Percentiles rank a stretch among this genome's conserved stretches.
phyloP scores from a whole-genome alignment of 2,113 vertebrate genomes.

The Oreochromis spilurus region DNA sequence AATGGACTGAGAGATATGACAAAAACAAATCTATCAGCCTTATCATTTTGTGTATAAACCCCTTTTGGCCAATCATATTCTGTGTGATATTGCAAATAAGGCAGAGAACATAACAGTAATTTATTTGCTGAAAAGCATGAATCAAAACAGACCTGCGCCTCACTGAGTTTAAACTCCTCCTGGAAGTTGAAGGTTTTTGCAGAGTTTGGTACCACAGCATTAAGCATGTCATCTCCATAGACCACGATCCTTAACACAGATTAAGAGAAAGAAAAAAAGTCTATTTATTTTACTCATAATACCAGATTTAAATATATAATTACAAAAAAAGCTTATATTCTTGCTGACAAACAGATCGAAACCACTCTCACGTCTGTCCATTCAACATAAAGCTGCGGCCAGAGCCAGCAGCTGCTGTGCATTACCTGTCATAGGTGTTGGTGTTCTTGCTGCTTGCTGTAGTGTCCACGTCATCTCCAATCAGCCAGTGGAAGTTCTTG shows the following conservation, averaged over 20 bases:
- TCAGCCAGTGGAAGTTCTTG: constrained; percentile 69
- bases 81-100: background rate
- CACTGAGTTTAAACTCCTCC: constrained; percentile 51
- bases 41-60: background rate
- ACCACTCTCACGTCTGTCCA: background rate
- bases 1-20: background rate
- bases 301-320: background rate
- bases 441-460: constrained; percentile 50
- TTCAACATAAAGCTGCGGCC: background rate
- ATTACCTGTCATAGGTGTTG: constrained; percentile 66
- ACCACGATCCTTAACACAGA: constrained; percentile 74
- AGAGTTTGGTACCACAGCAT: constrained; percentile 57
- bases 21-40: background rate
- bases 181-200: constrained; percentile 79
- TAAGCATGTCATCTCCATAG: constrained; percentile 69
- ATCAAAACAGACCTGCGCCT: constrained; percentile 50
- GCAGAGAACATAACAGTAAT: background rate
- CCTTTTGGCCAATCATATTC: background rate
- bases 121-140: background rate
- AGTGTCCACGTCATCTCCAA: constrained; percentile 66
- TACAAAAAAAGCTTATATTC: background rate
- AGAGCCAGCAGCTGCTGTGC: background rate
- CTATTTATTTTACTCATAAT: background rate
- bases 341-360: background rate
- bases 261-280: background rate